These are phyloP conservation scores for Myotis davidii DNA, from an alignment of 2,113 vertebrate genomes.

Conservation along the genomic window DNA sequence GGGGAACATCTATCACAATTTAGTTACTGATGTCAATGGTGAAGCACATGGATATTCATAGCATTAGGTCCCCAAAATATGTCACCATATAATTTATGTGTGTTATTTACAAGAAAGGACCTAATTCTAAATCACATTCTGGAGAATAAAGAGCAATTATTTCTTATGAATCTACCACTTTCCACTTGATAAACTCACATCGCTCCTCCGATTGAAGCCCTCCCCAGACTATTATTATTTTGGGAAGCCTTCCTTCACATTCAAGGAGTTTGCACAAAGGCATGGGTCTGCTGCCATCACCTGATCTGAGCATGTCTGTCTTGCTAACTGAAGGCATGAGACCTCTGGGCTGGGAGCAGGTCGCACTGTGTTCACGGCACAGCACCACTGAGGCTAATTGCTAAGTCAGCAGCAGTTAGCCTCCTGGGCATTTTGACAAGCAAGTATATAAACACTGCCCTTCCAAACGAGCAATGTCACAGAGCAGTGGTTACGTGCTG, in stretches of 20 bases:
- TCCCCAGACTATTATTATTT: neutral
- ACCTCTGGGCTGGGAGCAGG: neutral
- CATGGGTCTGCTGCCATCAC: fast-evolving
- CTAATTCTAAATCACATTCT: neutral
- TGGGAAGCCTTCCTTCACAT: neutral
- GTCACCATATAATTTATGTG: neutral
- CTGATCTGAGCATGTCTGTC: neutral
- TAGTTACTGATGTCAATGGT: neutral
- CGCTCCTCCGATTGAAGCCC: neutral
- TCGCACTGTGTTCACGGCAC: neutral
- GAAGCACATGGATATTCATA: fast-evolving
- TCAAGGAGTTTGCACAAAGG: neutral
- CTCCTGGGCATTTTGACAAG: neutral
- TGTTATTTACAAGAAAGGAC: neutral
- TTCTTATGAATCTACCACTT: neutral
- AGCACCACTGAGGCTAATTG: neutral
- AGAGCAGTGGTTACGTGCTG: neutral
- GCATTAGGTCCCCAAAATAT: neutral
- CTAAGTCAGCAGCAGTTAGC: neutral
- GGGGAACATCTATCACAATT: fast-evolving
- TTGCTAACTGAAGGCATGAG: neutral
- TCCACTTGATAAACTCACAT: neutral
- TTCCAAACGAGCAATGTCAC: neutral
- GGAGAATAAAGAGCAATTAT: neutral
- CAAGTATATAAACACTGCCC: neutral